A percentile compares a stretch with the other conserved stretches of the same genome.
phyloP scores from a whole-genome alignment of 2,888 invertebrate genomes.

The Diaprepes abbreviatus region DNA sequence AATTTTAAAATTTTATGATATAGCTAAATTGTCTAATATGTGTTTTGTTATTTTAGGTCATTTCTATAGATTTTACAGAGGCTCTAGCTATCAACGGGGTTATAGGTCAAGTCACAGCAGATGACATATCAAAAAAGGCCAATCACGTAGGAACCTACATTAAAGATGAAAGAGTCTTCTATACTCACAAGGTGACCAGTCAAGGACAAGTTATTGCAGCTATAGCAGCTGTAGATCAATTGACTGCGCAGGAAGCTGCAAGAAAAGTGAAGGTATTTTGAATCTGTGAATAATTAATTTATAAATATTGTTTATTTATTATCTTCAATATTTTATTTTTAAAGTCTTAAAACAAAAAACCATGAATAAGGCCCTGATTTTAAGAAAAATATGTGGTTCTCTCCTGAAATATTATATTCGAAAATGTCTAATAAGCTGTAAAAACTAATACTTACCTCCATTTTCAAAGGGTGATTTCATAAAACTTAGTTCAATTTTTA shows the following conservation, averaged over 20 bases:
- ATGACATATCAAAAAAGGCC: conserved; percentile 76
- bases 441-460: too few relatives aligned
- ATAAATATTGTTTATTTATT: not conserved
- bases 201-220: conserved; percentile 71
- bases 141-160: conserved; percentile 80
- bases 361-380: too few relatives aligned
- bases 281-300: too few relatives aligned
- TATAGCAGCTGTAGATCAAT: conserved; percentile 83
- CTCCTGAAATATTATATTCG: too few relatives aligned
- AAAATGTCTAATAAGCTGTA: too few relatives aligned
- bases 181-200: conserved; percentile 80
- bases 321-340: too few relatives aligned
- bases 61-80: conserved; percentile 79
- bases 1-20: too few relatives aligned
- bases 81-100: conserved; percentile 85
- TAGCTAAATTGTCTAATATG: too few relatives aligned
- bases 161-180: conserved; percentile 89
- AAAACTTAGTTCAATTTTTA: too few relatives aligned
- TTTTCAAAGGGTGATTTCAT: too few relatives aligned
- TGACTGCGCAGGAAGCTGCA: conserved; percentile 86
- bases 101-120: conserved; percentile 81
- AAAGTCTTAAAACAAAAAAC: too few relatives aligned
- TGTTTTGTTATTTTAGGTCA: conserved; percentile 64
- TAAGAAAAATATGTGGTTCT: too few relatives aligned
- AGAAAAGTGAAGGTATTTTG: conserved; percentile 79